A percentile compares a stretch with the other conserved stretches of the same genome.
phyloP scores from a whole-genome alignment of 2,888 invertebrate genomes.

The Girardia tigrina region DNA sequence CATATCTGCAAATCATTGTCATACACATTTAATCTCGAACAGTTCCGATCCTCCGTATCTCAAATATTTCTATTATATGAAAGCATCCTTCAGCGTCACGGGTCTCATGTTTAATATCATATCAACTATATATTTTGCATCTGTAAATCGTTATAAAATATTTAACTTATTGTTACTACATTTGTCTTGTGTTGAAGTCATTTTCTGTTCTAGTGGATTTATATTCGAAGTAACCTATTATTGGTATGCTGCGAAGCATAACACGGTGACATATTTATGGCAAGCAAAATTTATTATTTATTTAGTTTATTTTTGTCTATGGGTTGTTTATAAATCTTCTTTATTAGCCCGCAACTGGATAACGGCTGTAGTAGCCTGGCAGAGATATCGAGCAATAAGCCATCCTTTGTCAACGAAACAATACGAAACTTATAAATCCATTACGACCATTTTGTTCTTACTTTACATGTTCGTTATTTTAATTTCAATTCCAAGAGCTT shows the following conservation, averaged over 20 bases:
- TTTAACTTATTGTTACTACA: neutral
- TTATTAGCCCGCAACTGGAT: constrained; percentile 15
- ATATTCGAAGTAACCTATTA: constrained; percentile 16
- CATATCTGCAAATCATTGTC: neutral
- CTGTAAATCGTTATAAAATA: neutral
- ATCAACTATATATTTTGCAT: neutral
- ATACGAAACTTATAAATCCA: neutral
- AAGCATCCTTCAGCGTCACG: neutral
- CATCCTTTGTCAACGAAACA: neutral
- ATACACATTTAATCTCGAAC: neutral
- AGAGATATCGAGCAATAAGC: constrained; percentile 13
- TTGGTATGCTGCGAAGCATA: constrained; percentile 21
- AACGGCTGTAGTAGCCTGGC: constrained; percentile 15
- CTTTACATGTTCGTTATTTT: neutral
- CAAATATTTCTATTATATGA: constrained; percentile 16
- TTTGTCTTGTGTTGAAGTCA: constrained; percentile 16
- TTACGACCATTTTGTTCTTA: neutral
- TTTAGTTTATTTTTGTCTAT: neutral
- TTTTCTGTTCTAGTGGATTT: constrained; percentile 6
- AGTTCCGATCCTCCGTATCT: neutral
- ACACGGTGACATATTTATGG: neutral
- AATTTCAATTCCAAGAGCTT: constrained; percentile 19
- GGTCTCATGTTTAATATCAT: constrained; percentile 6
- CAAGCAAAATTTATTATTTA: neutral
- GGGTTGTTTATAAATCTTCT: constrained; percentile 16